Conservation (phyloP, 1,140 invertebrate species). For the Dinoponera quadriceps region DNA sequence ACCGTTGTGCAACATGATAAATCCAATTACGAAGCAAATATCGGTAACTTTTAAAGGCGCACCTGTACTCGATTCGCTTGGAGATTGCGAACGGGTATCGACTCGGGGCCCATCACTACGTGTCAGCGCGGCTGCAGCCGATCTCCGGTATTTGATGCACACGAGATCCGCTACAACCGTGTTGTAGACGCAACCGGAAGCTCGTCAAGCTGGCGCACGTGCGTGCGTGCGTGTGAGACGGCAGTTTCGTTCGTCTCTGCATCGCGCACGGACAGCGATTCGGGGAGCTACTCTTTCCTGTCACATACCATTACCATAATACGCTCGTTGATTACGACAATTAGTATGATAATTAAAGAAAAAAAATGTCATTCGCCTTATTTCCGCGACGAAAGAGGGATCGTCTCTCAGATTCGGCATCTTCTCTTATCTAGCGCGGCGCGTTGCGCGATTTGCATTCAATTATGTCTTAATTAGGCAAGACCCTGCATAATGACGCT, state of each 20-base stretch:
- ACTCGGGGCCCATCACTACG: no score
- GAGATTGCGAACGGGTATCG: no score
- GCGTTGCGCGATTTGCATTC: constrained; percentile 79
- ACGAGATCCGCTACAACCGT: not conserved
- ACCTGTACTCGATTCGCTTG: no score
- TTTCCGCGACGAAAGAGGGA: constrained; percentile 41
- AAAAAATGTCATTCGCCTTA: constrained; percentile 75
- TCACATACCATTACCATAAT: constrained; percentile 83
- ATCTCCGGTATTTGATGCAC: constrained; percentile 38
- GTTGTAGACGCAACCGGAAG: constrained; percentile 70
- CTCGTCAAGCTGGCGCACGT: constrained; percentile 64
- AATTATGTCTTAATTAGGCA: constrained; percentile 82
- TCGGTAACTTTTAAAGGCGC: no score
- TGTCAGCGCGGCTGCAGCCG: not conserved
- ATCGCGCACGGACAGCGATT: constrained; percentile 10
- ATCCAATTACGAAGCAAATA: no score
- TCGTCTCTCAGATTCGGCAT: constrained; percentile 2
- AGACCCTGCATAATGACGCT: constrained; percentile 69
- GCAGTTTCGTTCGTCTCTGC: constrained; percentile 35
- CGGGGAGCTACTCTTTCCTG: constrained; percentile 75
- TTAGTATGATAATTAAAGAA: constrained; percentile 81
- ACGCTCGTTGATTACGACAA: constrained; percentile 77
- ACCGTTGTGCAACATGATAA: no score
- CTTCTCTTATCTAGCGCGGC: constrained; percentile 1
- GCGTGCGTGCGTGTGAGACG: constrained; percentile 69